phyloP scores from a whole-genome alignment of 1,140 invertebrate species.

The Hyles vespertilio region DNA sequence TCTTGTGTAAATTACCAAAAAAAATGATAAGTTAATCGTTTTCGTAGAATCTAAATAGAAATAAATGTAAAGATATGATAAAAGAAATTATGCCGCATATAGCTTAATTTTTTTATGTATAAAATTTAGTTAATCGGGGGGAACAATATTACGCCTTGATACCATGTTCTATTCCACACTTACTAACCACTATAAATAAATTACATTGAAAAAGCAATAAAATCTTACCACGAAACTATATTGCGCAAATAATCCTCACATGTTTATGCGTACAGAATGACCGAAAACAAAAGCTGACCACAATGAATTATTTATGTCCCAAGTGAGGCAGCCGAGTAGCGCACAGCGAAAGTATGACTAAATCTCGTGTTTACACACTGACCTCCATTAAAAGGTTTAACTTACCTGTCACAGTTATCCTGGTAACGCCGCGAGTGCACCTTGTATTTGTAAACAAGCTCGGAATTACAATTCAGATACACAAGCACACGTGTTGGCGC shows the following conservation, averaged over 20 bases:
- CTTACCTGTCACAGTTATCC: conserved; percentile 61
- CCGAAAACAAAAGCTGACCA: conserved; percentile 38
- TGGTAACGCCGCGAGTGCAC: conserved; percentile 42
- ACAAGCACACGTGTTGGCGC: conserved; percentile 40
- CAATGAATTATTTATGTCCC: conserved; percentile 28
- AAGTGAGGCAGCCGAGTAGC: neutral
- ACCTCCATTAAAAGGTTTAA: conserved; percentile 48
- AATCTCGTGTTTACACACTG: conserved; percentile 26
- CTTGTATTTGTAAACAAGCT: conserved; percentile 63
- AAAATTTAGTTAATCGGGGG: no score
- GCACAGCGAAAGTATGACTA: neutral
- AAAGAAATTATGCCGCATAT: no score
- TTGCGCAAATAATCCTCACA: conserved; percentile 15
- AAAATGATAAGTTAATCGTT: no score
- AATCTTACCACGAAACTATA: conserved; percentile 14
- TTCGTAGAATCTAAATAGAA: neutral
- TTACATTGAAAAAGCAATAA: conserved; percentile 1
- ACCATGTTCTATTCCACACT: no score
- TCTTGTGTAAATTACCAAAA: neutral
- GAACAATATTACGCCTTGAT: no score
- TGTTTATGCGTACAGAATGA: conserved; percentile 7
- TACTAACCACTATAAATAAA: neutral
- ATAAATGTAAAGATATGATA: conserved; percentile 5
- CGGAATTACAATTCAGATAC: conserved; percentile 8
- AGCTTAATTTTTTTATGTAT: no score